These are phyloP conservation scores for Potorous gilbertii DNA, from an alignment of 2,797 vertebrate genomes.

Conservation along the genomic window DNA sequence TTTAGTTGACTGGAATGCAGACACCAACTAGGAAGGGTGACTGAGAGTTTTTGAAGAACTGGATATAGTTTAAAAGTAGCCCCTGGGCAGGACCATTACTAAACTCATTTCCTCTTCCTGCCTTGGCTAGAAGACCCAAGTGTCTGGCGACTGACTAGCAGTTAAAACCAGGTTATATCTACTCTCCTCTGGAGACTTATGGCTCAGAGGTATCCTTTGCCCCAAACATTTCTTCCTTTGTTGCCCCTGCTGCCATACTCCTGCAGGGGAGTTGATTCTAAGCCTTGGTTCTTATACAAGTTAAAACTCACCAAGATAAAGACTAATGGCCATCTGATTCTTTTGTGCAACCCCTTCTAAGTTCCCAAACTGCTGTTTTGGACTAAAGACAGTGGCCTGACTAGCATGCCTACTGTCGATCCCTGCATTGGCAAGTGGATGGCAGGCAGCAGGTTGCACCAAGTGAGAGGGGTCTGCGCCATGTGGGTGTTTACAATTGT, in stretches of 20 bases:
- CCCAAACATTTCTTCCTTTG: not conserved
- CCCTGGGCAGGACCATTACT: not conserved
- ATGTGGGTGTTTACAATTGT: slow-evolving; percentile 72
- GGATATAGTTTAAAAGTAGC: not conserved
- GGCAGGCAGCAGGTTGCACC: not conserved
- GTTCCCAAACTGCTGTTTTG: slow-evolving; percentile 9
- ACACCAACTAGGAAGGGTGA: not conserved
- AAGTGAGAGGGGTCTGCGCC: slow-evolving; percentile 38
- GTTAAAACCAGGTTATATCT: not conserved
- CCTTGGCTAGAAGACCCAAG: not conserved
- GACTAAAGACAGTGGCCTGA: not conserved
- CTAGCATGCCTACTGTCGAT: not conserved
- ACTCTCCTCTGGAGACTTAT: not conserved
- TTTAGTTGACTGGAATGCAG: not conserved
- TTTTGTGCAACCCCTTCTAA: not conserved
- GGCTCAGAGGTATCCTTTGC: not conserved
- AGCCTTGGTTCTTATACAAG: not conserved
- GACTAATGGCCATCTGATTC: not conserved
- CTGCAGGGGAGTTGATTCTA: not conserved
- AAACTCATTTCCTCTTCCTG: not conserved
- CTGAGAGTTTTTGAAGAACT: not conserved
- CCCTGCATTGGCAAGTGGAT: not conserved
- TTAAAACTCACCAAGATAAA: not conserved
- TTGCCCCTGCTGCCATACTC: not conserved
- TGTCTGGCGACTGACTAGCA: not conserved